Conservation (phyloP, 1,140 invertebrate genomes). For the Drosophila ohnishii region DNA sequence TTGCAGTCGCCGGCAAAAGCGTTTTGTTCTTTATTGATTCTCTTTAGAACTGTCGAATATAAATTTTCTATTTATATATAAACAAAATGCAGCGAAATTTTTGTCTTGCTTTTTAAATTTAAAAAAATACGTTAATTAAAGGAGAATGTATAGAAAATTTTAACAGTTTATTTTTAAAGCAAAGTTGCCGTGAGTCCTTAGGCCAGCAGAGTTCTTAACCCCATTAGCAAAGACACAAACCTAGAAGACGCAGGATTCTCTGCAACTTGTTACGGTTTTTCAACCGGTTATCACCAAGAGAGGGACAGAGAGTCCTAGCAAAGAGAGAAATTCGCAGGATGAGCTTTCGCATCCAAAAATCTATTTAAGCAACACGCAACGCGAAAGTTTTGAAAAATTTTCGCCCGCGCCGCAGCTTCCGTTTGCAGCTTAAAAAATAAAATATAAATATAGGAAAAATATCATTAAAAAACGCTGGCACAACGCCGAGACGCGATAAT, state of each 20-base stretch:
- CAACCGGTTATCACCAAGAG: slow-evolving; percentile 8
- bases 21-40: too few species aligned
- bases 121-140: too few species aligned
- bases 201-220: not conserved
- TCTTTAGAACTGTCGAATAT: too few species aligned
- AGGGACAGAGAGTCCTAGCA: not conserved
- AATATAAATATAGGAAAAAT: not conserved
- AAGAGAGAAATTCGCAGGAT: slow-evolving; percentile 3
- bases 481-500: slow-evolving; percentile 3
- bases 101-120: not conserved
- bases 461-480: not conserved
- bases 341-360: slow-evolving; percentile 31
- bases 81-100: too few species aligned
- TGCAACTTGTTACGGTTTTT: slow-evolving; percentile 9
- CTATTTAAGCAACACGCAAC: slow-evolving; percentile 36
- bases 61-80: too few species aligned
- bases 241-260: not conserved
- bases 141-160: not conserved
- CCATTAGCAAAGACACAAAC: not conserved
- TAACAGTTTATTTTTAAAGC: too few species aligned
- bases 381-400: slow-evolving; percentile 24
- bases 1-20: too few species aligned
- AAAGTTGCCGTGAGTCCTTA: too few species aligned
- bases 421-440: not conserved
- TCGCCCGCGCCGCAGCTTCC: slow-evolving; percentile 31